A percentile compares a stretch with the other conserved stretches of the same genome.
phyloP scores from a whole-genome alignment of 2,888 invertebrate genomes.

The Thyatira batis region DNA sequence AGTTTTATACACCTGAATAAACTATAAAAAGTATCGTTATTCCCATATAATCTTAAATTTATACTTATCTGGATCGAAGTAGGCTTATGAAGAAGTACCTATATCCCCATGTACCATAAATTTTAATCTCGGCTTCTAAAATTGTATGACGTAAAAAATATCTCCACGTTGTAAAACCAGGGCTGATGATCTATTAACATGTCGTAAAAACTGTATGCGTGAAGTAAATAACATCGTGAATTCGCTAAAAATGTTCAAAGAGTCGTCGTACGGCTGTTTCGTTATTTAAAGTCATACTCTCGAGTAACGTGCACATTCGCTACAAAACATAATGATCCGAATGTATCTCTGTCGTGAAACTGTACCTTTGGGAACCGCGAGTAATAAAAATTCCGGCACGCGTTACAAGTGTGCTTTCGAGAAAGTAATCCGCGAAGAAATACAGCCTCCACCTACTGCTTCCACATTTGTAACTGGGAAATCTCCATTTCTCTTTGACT shows the following conservation, averaged over 20 bases:
- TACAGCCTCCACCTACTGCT: conserved; percentile 72
- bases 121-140: neutral
- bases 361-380: conserved; percentile 64
- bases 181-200: conserved; percentile 5
- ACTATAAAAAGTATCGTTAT: too few species aligned
- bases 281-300: conserved; percentile 50
- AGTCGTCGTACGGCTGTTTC: conserved; percentile 22
- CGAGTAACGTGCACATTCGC: conserved; percentile 44
- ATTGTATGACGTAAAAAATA: neutral
- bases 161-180: neutral
- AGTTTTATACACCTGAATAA: too few species aligned
- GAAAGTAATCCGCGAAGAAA: conserved; percentile 78
- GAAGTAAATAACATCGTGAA: conserved; percentile 3
- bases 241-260: conserved; percentile 17
- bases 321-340: conserved; percentile 66
- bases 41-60: too few species aligned
- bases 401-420: conserved; percentile 69
- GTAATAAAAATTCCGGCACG: conserved; percentile 75
- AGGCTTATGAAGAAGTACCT: too few species aligned
- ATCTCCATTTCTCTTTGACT: conserved; percentile 81
- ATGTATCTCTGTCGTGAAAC: conserved; percentile 71
- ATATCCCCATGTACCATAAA: neutral
- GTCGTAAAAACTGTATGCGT: conserved; percentile 2
- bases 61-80: neutral
- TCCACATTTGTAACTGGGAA: conserved; percentile 78